A percentile compares a stretch with the other conserved stretches of the same genome.
Evolutionary conservation across 2,113 vertebrate genomes (phyloP).

Genomic region (Sterrhoptilus dennistouni): DNA sequence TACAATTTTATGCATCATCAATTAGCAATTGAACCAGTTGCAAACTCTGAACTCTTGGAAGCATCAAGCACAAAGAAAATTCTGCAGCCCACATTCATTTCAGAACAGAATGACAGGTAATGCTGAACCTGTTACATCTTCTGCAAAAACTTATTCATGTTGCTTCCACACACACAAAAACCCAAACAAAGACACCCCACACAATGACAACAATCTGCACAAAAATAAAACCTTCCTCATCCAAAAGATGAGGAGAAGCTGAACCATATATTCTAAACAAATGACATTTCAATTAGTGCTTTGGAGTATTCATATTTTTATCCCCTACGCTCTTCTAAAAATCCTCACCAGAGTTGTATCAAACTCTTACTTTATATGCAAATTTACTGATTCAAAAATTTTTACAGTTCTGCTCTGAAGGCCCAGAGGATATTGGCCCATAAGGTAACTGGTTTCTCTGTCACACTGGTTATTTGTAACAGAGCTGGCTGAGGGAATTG

Average conservation of each 20-base stretch:
- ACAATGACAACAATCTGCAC: background rate
- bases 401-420: background rate
- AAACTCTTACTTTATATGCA: background rate
- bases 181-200: background rate
- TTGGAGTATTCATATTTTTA: background rate
- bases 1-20: conserved; percentile 32
- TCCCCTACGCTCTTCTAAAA: background rate
- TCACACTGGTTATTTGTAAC: background rate
- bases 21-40: conserved; percentile 3
- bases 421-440: background rate
- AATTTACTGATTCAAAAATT: background rate
- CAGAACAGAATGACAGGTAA: background rate
- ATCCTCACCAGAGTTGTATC: background rate
- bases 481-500: background rate
- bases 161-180: background rate
- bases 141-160: background rate
- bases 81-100: background rate
- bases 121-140: background rate
- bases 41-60: conserved; percentile 4
- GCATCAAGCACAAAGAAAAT: background rate
- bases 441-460: background rate
- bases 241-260: background rate
- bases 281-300: background rate
- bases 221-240: background rate
- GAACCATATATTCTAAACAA: background rate